phyloP scores from a whole-genome alignment of 2,888 invertebrate species.

The Euproctis similis region DNA sequence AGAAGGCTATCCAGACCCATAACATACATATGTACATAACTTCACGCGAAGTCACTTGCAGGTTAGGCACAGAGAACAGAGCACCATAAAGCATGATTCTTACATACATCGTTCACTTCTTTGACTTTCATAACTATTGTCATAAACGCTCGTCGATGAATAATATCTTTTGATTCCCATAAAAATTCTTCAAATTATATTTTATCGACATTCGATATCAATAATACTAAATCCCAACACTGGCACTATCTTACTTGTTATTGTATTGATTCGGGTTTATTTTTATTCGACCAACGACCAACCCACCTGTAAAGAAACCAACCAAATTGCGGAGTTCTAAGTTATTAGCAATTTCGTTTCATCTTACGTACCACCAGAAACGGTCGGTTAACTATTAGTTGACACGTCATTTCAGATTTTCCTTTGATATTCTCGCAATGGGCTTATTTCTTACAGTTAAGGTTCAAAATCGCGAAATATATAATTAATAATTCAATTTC shows the following conservation, averaged over 20 bases:
- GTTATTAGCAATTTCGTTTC: slow-evolving; percentile 9
- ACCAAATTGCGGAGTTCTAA: slow-evolving; percentile 22
- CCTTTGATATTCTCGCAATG: slow-evolving; percentile 15
- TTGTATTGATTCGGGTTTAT: slow-evolving; percentile 59
- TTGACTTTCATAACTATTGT: too few relatives aligned
- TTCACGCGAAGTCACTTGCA: too few relatives aligned
- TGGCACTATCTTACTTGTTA: slow-evolving; percentile 39
- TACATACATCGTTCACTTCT: too few relatives aligned
- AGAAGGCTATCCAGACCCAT: too few relatives aligned
- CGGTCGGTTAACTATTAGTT: slow-evolving; percentile 18
- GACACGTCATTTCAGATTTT: slow-evolving; percentile 21
- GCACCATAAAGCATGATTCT: too few relatives aligned
- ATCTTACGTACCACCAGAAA: slow-evolving; percentile 10
- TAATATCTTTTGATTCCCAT: too few relatives aligned
- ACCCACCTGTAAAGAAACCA: slow-evolving; percentile 38
- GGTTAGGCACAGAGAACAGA: too few relatives aligned
- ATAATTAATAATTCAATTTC: too few relatives aligned
- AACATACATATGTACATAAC: too few relatives aligned
- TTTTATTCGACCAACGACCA: slow-evolving; percentile 37
- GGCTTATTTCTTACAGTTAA: neutral
- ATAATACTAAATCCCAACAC: slow-evolving; percentile 19
- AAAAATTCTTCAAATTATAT: neutral
- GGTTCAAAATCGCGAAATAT: slow-evolving; percentile 5
- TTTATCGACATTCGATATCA: slow-evolving; percentile 15
- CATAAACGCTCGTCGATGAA: neutral